Conservation (phyloP, 2,113 vertebrate species). For the Thunnus thynnus region DNA sequence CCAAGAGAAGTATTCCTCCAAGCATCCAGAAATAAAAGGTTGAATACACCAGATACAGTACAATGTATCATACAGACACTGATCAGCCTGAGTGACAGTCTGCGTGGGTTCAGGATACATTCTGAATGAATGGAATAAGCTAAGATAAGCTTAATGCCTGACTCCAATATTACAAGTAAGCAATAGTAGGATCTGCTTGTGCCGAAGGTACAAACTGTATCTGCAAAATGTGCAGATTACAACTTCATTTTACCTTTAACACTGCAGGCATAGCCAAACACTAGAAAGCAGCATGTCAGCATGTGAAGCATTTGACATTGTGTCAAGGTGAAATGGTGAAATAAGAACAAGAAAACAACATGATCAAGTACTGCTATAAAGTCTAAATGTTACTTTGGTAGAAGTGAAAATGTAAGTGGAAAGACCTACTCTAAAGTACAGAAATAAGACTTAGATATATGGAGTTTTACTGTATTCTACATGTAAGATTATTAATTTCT, state of each 20-base stretch:
- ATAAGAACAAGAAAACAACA: conserved; percentile 11
- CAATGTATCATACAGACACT: neutral
- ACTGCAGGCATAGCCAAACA: conserved; percentile 22
- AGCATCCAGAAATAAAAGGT: conserved; percentile 9
- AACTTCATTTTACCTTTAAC: conserved; percentile 27
- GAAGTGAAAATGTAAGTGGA: neutral
- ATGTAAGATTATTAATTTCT: neutral
- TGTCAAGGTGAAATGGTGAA: conserved; percentile 61
- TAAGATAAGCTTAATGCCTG: conserved; percentile 4
- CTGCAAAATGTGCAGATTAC: conserved; percentile 26
- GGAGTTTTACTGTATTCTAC: neutral
- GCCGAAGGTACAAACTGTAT: conserved; percentile 19
- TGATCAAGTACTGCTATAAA: neutral
- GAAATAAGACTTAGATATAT: neutral
- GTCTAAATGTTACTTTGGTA: neutral
- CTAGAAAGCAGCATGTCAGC: conserved; percentile 50
- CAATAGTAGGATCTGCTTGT: conserved; percentile 23
- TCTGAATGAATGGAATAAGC: conserved; percentile 11
- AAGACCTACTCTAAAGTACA: neutral
- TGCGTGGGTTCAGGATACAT: neutral
- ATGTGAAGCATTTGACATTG: conserved; percentile 28
- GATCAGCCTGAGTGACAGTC: neutral
- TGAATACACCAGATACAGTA: neutral
- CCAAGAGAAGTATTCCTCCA: neutral
- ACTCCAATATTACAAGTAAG: conserved; percentile 2